Conservation (phyloP, 2,888 invertebrate genomes). For the Orthosia gracilis region DNA sequence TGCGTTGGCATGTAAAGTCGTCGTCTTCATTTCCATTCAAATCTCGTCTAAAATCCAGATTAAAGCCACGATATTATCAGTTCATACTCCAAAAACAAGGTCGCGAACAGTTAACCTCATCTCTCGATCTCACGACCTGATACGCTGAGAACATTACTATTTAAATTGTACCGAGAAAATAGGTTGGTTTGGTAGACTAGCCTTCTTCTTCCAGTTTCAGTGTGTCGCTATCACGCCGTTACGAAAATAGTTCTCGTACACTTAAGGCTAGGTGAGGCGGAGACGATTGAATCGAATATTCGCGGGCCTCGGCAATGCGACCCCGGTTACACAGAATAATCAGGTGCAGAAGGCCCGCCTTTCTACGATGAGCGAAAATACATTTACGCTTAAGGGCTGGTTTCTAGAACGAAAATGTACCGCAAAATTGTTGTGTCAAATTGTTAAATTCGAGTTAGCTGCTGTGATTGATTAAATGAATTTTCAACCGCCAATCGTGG, state of each 20-base stretch:
- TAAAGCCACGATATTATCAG: background rate
- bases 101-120: constrained; percentile 9
- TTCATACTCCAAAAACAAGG: background rate
- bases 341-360: constrained; percentile 5
- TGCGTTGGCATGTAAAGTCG: too few relatives aligned
- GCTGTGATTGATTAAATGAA: too few relatives aligned
- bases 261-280: constrained; percentile 74
- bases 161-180: constrained; percentile 57
- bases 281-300: constrained; percentile 85
- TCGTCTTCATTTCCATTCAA: too few relatives aligned
- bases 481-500: too few relatives aligned
- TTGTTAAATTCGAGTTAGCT: too few relatives aligned
- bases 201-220: constrained; percentile 68
- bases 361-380: background rate
- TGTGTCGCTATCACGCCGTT: constrained; percentile 75
- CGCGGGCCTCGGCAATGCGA: constrained; percentile 75
- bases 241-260: constrained; percentile 85
- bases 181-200: constrained; percentile 35
- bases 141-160: constrained; percentile 41
- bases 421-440: too few relatives aligned
- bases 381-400: too few relatives aligned
- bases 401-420: too few relatives aligned
- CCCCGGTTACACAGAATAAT: constrained; percentile 45
- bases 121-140: constrained; percentile 10
- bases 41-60: background rate